Evolutionary conservation across 2,888 invertebrate species (phyloP), one percentile per base, ranked within the genome.

Genomic region (Dioctria linearis): DNA sequence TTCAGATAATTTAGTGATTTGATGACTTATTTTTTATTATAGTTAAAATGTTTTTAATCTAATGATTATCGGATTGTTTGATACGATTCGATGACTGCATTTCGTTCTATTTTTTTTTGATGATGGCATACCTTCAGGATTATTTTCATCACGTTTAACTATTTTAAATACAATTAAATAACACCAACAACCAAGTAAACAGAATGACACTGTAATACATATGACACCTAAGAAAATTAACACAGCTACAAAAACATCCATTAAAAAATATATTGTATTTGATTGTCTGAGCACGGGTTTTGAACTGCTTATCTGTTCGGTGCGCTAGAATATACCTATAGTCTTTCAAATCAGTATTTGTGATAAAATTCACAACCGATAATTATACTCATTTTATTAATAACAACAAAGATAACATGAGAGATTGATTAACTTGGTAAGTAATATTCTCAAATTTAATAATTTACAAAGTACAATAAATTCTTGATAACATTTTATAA

Each of bases 181-280:
- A 51, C 49, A 78, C 78, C 78, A 78, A 78, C 78, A 78, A 46
- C 37, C 37, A 2, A 63, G 65, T n/a, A 78, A 25, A 8, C 37
- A 63, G 25, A 78, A 43, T 78, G 78, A 63, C 37, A 63, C 6
- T 2, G 37, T 46, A 11, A 49, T 51, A 49, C 40, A 65, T 5
- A 65, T n/a, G 5, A 65, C 65, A 39, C 49, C 65, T 6, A 78
- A n/a, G 39, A 78, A 78, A 8, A 78, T 78, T 46, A 78, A 37
- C 43, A 78, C 65, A 9, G 78, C 78, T 40, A 78, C 39, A 25
- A 63, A 39, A 25, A 42, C 49, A 11, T 78, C 78, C 78, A 78
- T 78, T 51, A 25, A 25, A 25, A 25, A 25, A 25, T 25, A 69
- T 69, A 51, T 49, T 43, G 43, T 43, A 37, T 49, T 69, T 51